These are phyloP conservation scores for Lithophane socia DNA, from an alignment of 2,888 invertebrate species.

Conservation along the genomic window DNA sequence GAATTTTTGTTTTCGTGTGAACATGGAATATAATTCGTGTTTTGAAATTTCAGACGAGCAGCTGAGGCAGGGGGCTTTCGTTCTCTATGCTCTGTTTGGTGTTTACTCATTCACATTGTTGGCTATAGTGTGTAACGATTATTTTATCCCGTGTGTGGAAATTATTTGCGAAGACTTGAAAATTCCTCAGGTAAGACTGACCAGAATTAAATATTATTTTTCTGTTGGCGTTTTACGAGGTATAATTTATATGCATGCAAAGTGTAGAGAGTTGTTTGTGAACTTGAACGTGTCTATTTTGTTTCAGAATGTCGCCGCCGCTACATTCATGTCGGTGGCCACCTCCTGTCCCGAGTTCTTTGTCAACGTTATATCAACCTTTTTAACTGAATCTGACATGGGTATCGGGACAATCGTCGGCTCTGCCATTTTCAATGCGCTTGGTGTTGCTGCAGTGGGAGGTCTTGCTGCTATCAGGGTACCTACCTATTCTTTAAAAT, in stretches of 20 bases:
- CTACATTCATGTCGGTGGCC: slow-evolving; percentile 99
- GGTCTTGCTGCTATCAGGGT: slow-evolving; percentile 94
- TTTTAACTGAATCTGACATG: slow-evolving; percentile 95
- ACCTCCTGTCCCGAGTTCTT: slow-evolving; percentile 98
- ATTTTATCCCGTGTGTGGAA: slow-evolving; percentile 97
- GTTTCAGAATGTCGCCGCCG: slow-evolving; percentile 96
- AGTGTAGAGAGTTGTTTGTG: background rate
- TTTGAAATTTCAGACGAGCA: slow-evolving; percentile 91
- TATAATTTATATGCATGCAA: background rate
- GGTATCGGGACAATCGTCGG: slow-evolving; percentile 97
- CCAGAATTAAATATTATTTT: background rate
- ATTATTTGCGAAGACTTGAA: slow-evolving; percentile 95
- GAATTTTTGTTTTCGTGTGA: slow-evolving; percentile 2
- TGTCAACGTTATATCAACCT: slow-evolving; percentile 97
- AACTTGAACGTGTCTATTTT: slow-evolving; percentile 45
- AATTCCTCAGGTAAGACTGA: slow-evolving; percentile 91
- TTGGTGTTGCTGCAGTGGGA: slow-evolving; percentile 96
- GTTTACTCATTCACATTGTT: slow-evolving; percentile 96
- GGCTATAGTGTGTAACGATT: slow-evolving; percentile 97
- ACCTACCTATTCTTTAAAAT: slow-evolving; percentile 52
- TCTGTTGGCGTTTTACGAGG: background rate
- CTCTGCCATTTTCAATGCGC: slow-evolving; percentile 96
- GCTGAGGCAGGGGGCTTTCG: slow-evolving; percentile 94
- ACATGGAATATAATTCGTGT: slow-evolving; percentile 7
- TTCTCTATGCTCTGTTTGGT: slow-evolving; percentile 94